Evolutionary conservation across 2,797 vertebrate species (phyloP), one percentile per base, ranked within the genome.

Genomic region (Tiaroga cobitis): DNA sequence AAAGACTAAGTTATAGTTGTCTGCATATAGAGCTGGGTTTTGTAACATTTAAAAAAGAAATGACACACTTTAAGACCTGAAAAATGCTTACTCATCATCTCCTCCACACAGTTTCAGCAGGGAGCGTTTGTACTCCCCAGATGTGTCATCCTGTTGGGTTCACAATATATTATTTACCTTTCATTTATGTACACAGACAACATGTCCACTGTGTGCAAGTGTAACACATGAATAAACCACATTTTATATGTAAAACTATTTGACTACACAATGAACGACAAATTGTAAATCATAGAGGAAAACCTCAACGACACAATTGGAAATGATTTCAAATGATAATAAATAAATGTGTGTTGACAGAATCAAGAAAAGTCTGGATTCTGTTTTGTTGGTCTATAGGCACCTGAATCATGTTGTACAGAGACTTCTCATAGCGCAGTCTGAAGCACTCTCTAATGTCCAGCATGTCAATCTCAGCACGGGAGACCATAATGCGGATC

Each of bases 361-460:
- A 24, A 75, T 37, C 10, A 32, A 75, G 32, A 37, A 34, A 54
- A 11, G 8, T 32, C 43, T 29, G 16, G 18, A 74, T 32, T 74
- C 4, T 51, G 32, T 4, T 37, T 13, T 56, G 74, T 76, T 37
- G 34, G 37, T 78, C 37, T 63, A 11, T 29, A 46, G 70, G 68
- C 59, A 67, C 98, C 96, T 97, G 95, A 74, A 99, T 99, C 97
- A 98, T 99, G 90, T 94, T 97, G 90, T 97, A 95, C 32, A 99
- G 96, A 0, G 98, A 99, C 90, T 99, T 99, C 72, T 99, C 97
- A 0, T 97, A 99, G 69, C 94, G 94, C 87, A 98, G 96, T 87
- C 98, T 95, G 94, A 99, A 99, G 91, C 96, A 97, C 91, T 99
- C 98, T n/a, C 98, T 93, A 77, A 99, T 98, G 90, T 99, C 98